Conservation (phyloP, 2,888 invertebrate species). For the Altica lythri region DNA sequence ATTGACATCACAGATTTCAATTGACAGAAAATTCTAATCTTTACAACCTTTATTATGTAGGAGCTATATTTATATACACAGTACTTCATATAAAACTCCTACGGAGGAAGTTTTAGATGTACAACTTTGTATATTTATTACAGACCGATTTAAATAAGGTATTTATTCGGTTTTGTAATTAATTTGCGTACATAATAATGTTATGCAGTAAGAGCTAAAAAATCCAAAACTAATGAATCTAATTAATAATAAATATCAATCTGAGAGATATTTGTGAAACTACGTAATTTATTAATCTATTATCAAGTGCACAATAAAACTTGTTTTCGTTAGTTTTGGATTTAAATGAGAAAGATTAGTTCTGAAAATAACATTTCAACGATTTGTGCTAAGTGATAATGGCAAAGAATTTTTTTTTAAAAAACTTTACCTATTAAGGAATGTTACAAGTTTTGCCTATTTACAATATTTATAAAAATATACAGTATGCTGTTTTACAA, state of each 20-base stretch:
- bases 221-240: constrained; percentile 23
- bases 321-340: constrained; percentile 16
- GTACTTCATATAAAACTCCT: constrained; percentile 31
- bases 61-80: constrained; percentile 32
- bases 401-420: constrained; percentile 30
- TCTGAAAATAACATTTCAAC: constrained; percentile 23
- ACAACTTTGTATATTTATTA: no score
- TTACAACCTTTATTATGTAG: constrained; percentile 49
- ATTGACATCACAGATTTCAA: constrained; percentile 57
- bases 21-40: constrained; percentile 56
- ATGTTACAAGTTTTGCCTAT: constrained; percentile 49
- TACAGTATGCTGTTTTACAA: constrained; percentile 40
- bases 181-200: constrained; percentile 36
- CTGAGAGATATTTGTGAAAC: no score
- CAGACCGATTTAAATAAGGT: no score
- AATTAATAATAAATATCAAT: background rate
- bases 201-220: constrained; percentile 27
- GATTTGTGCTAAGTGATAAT: constrained; percentile 42
- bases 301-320: background rate
- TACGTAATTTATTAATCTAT: no score
- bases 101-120: no score
- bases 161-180: no score
- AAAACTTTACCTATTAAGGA: constrained; percentile 44
- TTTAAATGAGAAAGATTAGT: constrained; percentile 31
- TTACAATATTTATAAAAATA: constrained; percentile 54